These are phyloP conservation scores for Eucidaris tribuloides DNA, from an alignment of 35 echinoderm and acorn worm species.

Conservation along the genomic window DNA sequence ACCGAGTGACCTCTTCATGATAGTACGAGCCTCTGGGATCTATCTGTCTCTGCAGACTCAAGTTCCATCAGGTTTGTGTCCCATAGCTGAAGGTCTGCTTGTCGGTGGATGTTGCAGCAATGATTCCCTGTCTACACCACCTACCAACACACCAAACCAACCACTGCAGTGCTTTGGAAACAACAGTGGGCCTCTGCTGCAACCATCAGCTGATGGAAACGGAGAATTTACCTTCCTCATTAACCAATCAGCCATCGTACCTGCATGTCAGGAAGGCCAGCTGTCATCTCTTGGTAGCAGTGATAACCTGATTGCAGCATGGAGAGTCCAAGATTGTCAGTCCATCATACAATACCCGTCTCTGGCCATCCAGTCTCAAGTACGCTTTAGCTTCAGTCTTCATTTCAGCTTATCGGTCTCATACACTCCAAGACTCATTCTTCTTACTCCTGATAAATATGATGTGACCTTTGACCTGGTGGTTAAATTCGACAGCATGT, in stretches of 20 bases:
- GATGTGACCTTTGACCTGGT: constrained; percentile 72
- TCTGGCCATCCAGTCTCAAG: constrained; percentile 3
- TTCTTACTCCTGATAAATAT: constrained; percentile 1
- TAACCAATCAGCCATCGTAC: background rate
- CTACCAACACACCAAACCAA: background rate
- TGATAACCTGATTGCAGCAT: constrained; percentile 30
- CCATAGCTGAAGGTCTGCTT: constrained; percentile 60
- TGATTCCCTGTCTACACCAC: background rate
- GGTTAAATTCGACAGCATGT: constrained; percentile 34
- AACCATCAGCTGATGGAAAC: constrained; percentile 33
- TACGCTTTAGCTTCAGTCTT: constrained; percentile 38
- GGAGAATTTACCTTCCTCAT: constrained; percentile 13
- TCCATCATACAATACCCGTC: constrained; percentile 52
- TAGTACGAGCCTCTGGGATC: constrained; percentile 51
- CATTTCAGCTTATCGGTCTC: constrained; percentile 46
- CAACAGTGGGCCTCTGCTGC: background rate
- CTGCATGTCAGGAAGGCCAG: background rate
- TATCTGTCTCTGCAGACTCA: constrained; percentile 62
- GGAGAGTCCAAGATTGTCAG: constrained; percentile 64
- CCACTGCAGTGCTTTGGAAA: background rate
- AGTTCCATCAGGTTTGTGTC: constrained; percentile 48
- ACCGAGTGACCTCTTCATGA: constrained; percentile 56
- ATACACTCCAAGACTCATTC: constrained; percentile 29
- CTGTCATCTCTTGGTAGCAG: constrained; percentile 2
- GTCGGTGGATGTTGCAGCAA: constrained; percentile 70